These are phyloP conservation scores for Chinchilla lanigera DNA, from an alignment of 2,113 vertebrate species.

Conservation along the genomic window DNA sequence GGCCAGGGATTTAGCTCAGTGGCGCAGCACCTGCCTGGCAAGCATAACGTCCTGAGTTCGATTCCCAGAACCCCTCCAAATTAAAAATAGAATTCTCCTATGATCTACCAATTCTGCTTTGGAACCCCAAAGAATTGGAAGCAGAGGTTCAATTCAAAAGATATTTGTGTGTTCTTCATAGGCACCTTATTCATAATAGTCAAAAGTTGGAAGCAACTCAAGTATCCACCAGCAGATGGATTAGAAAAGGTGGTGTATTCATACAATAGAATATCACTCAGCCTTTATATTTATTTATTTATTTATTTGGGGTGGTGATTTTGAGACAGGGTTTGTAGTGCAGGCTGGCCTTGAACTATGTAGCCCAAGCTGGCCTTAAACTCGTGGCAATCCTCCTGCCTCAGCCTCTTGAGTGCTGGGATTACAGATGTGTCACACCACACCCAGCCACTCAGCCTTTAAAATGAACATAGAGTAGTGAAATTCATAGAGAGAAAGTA, in stretches of 20 bases:
- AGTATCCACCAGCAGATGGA: not conserved
- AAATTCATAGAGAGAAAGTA: not conserved
- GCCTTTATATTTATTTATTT: not conserved
- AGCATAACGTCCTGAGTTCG: no score
- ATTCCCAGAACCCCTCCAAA: no score
- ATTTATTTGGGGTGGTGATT: not conserved
- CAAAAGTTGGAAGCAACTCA: not conserved
- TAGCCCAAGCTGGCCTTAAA: not conserved
- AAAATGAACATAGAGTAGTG: not conserved
- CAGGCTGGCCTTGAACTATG: not conserved
- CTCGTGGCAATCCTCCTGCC: not conserved
- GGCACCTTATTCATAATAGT: not conserved
- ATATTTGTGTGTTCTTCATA: not conserved
- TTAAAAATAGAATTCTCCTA: not conserved
- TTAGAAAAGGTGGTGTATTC: not conserved
- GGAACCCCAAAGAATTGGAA: slow-evolving; percentile 7
- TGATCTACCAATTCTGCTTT: not conserved
- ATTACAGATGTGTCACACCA: not conserved
- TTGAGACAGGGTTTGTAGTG: not conserved
- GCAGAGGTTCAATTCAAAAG: slow-evolving; percentile 10
- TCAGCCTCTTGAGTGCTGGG: not conserved
- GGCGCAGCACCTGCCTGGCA: no score
- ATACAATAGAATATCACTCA: not conserved
- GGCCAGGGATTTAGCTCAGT: no score
- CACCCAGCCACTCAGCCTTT: not conserved